phyloP scores from a whole-genome alignment of 2,113 vertebrate genomes.

The Etia nguti region DNA sequence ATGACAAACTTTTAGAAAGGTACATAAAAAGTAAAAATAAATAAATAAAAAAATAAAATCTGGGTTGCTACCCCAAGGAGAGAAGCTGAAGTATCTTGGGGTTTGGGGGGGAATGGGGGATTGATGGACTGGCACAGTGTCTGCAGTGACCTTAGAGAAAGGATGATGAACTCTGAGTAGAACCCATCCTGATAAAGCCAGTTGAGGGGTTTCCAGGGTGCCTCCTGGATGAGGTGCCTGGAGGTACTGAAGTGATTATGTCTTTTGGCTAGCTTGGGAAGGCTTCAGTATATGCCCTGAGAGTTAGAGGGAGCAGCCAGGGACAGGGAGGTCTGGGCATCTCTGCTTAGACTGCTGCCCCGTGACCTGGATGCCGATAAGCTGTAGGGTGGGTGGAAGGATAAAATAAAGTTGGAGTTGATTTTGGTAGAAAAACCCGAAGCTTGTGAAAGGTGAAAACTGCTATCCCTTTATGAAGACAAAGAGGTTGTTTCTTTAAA shows the following conservation, averaged over 20 bases:
- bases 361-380: neutral
- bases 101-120: neutral
- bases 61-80: neutral
- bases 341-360: neutral
- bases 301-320: neutral
- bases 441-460: neutral
- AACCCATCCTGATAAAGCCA: neutral
- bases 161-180: neutral
- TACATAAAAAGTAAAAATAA: neutral
- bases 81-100: neutral
- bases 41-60: neutral
- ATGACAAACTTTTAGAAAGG: neutral
- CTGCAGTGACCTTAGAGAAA: neutral
- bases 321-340: neutral
- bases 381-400: neutral
- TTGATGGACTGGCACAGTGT: neutral
- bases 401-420: neutral
- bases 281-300: neutral
- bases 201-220: neutral
- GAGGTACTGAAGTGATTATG: neutral
- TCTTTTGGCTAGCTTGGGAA: neutral
- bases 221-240: neutral
- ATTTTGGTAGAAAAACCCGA: neutral
- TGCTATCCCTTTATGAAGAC: neutral
- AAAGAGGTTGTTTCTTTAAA: neutral